Percentiles rank a stretch among this genome's conserved stretches.
These are phyloP conservation scores for Meteorus colon DNA, from an alignment of 2,888 invertebrate species.

Conservation along the genomic window DNA sequence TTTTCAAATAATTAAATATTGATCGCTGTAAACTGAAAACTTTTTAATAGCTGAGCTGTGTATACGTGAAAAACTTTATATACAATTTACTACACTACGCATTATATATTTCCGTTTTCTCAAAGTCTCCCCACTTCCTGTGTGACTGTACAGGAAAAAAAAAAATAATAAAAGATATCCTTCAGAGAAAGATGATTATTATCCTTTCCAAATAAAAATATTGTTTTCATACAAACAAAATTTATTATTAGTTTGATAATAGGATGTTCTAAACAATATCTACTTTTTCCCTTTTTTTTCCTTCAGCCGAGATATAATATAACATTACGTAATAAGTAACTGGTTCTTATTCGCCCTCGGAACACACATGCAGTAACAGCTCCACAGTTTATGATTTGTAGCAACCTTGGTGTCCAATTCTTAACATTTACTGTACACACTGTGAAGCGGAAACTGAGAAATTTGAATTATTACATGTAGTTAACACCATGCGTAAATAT, in stretches of 20 bases:
- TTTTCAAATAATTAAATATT: background rate
- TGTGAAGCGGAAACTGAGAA: constrained; percentile 1
- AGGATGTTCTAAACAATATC: too few species aligned
- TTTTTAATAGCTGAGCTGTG: background rate
- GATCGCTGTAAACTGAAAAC: background rate
- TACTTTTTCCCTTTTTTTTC: too few species aligned
- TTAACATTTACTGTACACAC: constrained; percentile 9
- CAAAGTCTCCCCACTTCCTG: constrained; percentile 30
- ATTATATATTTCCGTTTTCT: constrained; percentile 10
- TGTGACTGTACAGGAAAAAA: constrained; percentile 23
- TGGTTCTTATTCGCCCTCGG: constrained; percentile 12
- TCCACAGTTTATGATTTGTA: constrained; percentile 20
- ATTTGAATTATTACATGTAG: constrained; percentile 3
- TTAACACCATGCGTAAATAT: background rate
- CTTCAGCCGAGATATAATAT: background rate
- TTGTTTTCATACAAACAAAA: too few species aligned
- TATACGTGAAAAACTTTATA: background rate
- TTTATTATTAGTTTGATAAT: too few species aligned
- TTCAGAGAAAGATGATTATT: too few species aligned
- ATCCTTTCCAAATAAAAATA: too few species aligned
- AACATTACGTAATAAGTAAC: constrained; percentile 3
- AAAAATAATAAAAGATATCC: too few species aligned
- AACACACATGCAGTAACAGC: constrained; percentile 14
- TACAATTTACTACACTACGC: background rate
- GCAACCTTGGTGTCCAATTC: constrained; percentile 20